Evolutionary conservation across 2,888 invertebrate species (phyloP).

Genomic region (Zootermopsis nevadensis): DNA sequence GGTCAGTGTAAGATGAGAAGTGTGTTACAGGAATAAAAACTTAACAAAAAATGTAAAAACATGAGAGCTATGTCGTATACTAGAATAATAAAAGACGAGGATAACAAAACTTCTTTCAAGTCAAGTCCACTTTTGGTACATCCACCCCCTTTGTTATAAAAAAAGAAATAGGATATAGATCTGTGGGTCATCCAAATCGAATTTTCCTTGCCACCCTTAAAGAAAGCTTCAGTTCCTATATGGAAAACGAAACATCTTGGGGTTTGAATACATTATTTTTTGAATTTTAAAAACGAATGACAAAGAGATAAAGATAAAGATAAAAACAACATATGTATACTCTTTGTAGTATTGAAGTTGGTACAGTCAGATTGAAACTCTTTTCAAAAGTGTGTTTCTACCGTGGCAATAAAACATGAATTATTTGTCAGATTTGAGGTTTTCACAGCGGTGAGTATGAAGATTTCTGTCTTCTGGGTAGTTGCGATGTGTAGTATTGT

Average conservation of each 20-base stretch:
- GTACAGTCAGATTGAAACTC: too few species aligned
- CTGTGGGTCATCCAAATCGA: slow-evolving; percentile 51
- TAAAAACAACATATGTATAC: too few species aligned
- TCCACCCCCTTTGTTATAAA: neutral
- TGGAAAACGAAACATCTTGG: slow-evolving; percentile 4
- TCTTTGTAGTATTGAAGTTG: too few species aligned
- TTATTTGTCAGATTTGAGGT: too few species aligned
- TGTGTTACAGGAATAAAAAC: neutral
- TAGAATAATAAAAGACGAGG: neutral
- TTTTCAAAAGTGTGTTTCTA: too few species aligned
- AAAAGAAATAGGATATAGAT: neutral
- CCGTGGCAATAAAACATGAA: too few species aligned
- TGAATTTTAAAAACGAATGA: neutral
- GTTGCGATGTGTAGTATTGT: too few species aligned
- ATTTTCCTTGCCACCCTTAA: slow-evolving; percentile 36
- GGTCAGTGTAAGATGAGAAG: slow-evolving; percentile 6
- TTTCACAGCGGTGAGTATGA: too few species aligned
- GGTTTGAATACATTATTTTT: neutral
- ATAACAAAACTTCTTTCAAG: neutral
- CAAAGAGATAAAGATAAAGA: too few species aligned
- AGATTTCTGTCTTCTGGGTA: too few species aligned
- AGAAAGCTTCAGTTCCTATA: neutral
- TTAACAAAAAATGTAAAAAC: slow-evolving; percentile 7
- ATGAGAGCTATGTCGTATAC: slow-evolving; percentile 2
- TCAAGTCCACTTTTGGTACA: slow-evolving; percentile 1